These are phyloP conservation scores for Gobionotothen gibberifrons DNA, from an alignment of 2,797 vertebrate genomes.

Conservation along the genomic window DNA sequence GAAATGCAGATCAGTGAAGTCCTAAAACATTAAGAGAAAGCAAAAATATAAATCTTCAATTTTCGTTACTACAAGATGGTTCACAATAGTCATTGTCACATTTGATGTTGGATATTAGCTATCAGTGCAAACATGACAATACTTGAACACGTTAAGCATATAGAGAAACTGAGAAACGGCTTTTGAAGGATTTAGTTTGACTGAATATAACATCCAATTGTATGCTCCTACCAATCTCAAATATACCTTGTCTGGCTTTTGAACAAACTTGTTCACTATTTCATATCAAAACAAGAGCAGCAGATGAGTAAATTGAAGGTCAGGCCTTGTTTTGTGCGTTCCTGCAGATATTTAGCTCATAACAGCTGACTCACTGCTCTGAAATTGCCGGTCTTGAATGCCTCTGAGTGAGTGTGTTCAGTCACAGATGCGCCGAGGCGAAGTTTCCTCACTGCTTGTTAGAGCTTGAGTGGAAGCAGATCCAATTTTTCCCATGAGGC, in stretches of 20 bases:
- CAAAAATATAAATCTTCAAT: background rate
- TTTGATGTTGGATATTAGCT: background rate
- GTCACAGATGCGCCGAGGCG: constrained; percentile 74
- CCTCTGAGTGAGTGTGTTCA: constrained; percentile 76
- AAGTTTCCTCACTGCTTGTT: constrained; percentile 83
- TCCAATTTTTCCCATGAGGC: constrained; percentile 84
- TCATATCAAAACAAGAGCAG: constrained; percentile 34
- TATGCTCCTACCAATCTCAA: background rate
- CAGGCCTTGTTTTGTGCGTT: constrained; percentile 41
- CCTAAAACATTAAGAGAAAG: background rate
- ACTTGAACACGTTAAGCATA: background rate
- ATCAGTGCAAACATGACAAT: background rate
- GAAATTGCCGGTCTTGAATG: constrained; percentile 73
- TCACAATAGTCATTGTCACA: too few species aligned
- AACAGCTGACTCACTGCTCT: constrained; percentile 73
- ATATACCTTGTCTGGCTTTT: constrained; percentile 1
- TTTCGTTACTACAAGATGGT: too few species aligned
- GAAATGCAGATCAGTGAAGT: too few species aligned
- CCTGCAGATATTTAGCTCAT: constrained; percentile 68
- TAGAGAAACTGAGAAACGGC: constrained; percentile 2
- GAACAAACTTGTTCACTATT: constrained; percentile 36
- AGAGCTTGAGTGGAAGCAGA: constrained; percentile 86
- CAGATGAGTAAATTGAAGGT: constrained; percentile 45
- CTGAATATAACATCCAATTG: background rate
- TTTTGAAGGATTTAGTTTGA: background rate